Evolutionary conservation across 2,888 invertebrate genomes (phyloP).

Genomic region (Catocala sponsa): DNA sequence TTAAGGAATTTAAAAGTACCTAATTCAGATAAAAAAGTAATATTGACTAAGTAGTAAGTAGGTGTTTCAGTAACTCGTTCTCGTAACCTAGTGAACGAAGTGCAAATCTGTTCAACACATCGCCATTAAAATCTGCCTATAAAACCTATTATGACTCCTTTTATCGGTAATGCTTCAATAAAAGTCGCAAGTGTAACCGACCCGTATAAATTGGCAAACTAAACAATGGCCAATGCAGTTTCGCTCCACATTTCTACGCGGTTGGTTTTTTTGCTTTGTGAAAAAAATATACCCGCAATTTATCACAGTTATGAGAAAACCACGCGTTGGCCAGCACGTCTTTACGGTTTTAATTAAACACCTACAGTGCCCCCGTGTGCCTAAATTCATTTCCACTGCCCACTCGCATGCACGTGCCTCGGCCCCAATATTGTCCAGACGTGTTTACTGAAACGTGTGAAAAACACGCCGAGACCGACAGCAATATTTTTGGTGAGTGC

Average conservation of each 20-base stretch:
- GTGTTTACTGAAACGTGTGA: constrained; percentile 70
- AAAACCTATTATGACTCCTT: constrained; percentile 84
- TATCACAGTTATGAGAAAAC: constrained; percentile 86
- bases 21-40: neutral
- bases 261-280: constrained; percentile 79
- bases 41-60: constrained; percentile 8
- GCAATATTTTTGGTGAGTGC: constrained; percentile 72
- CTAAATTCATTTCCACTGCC: constrained; percentile 69
- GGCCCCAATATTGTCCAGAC: constrained; percentile 68
- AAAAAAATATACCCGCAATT: constrained; percentile 71
- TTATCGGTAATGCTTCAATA: constrained; percentile 88
- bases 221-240: constrained; percentile 86
- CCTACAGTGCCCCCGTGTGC: constrained; percentile 71
- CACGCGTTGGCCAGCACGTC: constrained; percentile 84
- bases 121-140: constrained; percentile 83
- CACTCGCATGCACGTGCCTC: constrained; percentile 64
- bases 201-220: constrained; percentile 88
- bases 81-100: constrained; percentile 63
- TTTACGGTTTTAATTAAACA: constrained; percentile 80
- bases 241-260: constrained; percentile 84
- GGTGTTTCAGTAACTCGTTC: constrained; percentile 38
- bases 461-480: constrained; percentile 59
- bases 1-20: too few relatives aligned
- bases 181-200: constrained; percentile 87
- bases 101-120: constrained; percentile 75